Percentiles rank a stretch among this genome's conserved stretches.
Evolutionary conservation across 2,113 vertebrate genomes (phyloP).

Genomic region (Rhombomys opimus): DNA sequence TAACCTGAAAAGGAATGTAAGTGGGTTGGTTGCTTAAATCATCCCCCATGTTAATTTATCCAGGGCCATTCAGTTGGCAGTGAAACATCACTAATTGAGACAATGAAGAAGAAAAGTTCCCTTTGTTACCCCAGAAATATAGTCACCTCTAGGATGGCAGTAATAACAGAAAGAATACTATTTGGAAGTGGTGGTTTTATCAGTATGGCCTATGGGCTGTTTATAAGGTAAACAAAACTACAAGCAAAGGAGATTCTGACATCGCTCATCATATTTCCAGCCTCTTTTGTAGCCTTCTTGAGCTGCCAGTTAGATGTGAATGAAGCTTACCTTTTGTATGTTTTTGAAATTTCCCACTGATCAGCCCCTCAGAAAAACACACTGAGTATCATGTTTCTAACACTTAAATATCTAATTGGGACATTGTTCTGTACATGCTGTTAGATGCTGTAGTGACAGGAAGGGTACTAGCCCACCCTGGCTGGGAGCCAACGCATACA

Average conservation of each 20-base stretch:
- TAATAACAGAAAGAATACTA: not conserved
- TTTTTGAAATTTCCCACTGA: slow-evolving; percentile 78
- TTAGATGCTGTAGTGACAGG: slow-evolving; percentile 87
- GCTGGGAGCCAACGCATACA: slow-evolving; percentile 81
- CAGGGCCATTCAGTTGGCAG: not conserved
- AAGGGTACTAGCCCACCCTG: slow-evolving; percentile 83
- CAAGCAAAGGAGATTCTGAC: not conserved
- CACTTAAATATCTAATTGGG: slow-evolving; percentile 87
- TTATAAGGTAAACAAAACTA: slow-evolving; percentile 68
- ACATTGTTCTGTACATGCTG: slow-evolving; percentile 87
- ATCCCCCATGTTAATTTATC: slow-evolving; percentile 8
- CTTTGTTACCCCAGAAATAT: not conserved
- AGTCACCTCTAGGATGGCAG: not conserved
- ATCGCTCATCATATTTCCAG: slow-evolving; percentile 34
- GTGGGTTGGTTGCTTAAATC: not conserved
- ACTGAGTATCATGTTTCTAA: slow-evolving; percentile 80
- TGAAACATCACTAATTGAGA: not conserved
- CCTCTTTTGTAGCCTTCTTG: slow-evolving; percentile 17
- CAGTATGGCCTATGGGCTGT: slow-evolving; percentile 34
- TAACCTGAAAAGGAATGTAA: slow-evolving; percentile 20
- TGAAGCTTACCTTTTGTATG: slow-evolving; percentile 39
- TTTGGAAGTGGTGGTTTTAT: slow-evolving; percentile 15
- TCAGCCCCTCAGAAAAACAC: slow-evolving; percentile 57
- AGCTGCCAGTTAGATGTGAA: not conserved
- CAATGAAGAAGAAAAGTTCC: not conserved